Percentiles rank a stretch among this genome's conserved stretches.
Evolutionary conservation across 35 echinoderm and acorn worm genomes (phyloP).

Genomic region (Apostichopus californicus): DNA sequence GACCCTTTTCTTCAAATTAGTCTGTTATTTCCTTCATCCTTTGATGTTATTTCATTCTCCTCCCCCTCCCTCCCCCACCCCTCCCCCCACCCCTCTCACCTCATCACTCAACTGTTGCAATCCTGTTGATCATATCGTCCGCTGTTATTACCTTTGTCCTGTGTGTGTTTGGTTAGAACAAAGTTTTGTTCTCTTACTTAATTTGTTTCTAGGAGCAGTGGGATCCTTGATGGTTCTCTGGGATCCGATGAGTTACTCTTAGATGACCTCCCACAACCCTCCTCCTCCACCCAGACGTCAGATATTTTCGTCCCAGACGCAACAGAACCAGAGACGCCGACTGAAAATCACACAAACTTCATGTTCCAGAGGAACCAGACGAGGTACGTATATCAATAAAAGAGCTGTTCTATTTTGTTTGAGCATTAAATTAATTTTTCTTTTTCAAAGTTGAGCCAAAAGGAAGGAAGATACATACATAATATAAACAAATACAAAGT

Average conservation of each 20-base stretch:
- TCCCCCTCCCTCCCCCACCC: too few species aligned
- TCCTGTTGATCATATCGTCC: background rate
- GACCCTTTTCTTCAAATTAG: too few species aligned
- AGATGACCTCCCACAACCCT: constrained; percentile 67
- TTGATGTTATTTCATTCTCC: too few species aligned
- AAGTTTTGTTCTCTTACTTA: constrained; percentile 18
- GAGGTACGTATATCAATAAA: background rate
- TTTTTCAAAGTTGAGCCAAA: too few species aligned
- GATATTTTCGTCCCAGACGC: constrained; percentile 14
- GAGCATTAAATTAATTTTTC: background rate
- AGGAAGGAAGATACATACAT: too few species aligned
- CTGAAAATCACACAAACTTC: constrained; percentile 29
- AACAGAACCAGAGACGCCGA: constrained; percentile 4
- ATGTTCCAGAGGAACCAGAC: constrained; percentile 48
- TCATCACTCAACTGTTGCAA: too few species aligned
- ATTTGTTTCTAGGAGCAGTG: constrained; percentile 88
- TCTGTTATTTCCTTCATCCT: too few species aligned
- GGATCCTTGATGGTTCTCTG: constrained; percentile 88
- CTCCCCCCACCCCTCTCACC: background rate
- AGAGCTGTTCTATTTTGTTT: background rate
- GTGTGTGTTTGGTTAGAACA: background rate
- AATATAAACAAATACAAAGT: too few species aligned
- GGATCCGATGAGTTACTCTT: constrained; percentile 93
- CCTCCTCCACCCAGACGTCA: constrained; percentile 10
- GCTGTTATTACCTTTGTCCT: background rate